These are phyloP conservation scores for Epizoanthus illoricatus DNA, from an alignment of 92 coral and sea anemone genomes.

Conservation along the genomic window DNA sequence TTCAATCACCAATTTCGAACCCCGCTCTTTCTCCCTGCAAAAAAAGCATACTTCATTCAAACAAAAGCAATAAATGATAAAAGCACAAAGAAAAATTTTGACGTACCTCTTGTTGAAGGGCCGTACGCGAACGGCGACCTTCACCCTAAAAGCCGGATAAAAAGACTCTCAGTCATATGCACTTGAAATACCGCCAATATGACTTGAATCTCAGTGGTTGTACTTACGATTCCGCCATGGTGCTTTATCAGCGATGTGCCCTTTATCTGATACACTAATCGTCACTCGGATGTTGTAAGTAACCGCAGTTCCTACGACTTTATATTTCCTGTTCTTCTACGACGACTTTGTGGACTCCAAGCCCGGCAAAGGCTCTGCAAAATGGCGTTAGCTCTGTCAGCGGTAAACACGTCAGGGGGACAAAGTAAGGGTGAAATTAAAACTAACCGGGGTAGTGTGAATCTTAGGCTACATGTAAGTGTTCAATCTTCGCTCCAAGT, in stretches of 20 bases:
- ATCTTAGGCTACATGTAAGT: not conserved
- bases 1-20: conserved; percentile 81
- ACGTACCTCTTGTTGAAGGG: conserved; percentile 97
- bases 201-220: not conserved
- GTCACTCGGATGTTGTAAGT: not conserved
- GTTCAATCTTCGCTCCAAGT: too few species aligned
- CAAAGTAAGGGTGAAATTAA: not conserved
- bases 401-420: conserved; percentile 15
- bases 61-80: not conserved
- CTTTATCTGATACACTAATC: not conserved
- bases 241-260: conserved; percentile 4
- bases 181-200: not conserved
- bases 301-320: conserved; percentile 13
- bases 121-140: conserved; percentile 98
- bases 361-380: conserved; percentile 18
- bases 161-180: not conserved
- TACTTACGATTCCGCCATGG: conserved; percentile 89
- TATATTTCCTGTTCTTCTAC: conserved; percentile 37
- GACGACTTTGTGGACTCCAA: not conserved
- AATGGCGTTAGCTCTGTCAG: conserved; percentile 38
- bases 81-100: not conserved
- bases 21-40: conserved; percentile 86
- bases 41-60: conserved; percentile 1
- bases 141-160: conserved; percentile 70
- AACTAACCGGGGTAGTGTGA: not conserved